Percentiles rank a stretch among this genome's conserved stretches.
Conservation (phyloP, 2,888 invertebrate genomes). For the Xanthia togata region DNA sequence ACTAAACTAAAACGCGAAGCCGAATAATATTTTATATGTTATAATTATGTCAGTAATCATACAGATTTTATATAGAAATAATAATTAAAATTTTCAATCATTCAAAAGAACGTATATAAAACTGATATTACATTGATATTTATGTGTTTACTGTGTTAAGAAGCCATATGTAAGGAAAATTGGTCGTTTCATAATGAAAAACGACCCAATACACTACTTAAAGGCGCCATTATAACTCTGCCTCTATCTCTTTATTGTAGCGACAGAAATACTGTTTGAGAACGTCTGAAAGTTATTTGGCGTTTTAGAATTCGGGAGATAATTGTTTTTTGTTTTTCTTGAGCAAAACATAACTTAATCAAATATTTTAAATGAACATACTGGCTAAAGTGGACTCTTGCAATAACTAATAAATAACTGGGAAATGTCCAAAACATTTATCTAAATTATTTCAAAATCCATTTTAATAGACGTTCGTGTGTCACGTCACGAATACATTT, state of each 20-base stretch:
- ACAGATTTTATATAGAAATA: neutral
- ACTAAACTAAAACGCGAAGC: neutral
- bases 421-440: constrained; percentile 10
- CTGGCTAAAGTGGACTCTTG: constrained; percentile 10
- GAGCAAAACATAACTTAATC: neutral
- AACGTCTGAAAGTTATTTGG: constrained; percentile 18
- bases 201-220: neutral
- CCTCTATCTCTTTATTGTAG: neutral
- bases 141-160: neutral
- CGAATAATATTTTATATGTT: constrained; percentile 3
- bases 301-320: constrained; percentile 21
- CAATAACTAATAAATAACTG: constrained; percentile 12
- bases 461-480: constrained; percentile 12
- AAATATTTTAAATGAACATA: constrained; percentile 8
- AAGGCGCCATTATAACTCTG: neutral
- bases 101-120: neutral
- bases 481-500: constrained; percentile 4
- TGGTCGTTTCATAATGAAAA: neutral
- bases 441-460: constrained; percentile 8
- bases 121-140: constrained; percentile 15
- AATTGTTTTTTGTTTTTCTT: constrained; percentile 23
- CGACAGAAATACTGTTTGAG: constrained; percentile 15
- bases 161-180: neutral
- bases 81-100: neutral
- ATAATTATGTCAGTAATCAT: neutral